Evolutionary conservation across 2,113 vertebrate species (phyloP).

Genomic region (Anhinga rufa): DNA sequence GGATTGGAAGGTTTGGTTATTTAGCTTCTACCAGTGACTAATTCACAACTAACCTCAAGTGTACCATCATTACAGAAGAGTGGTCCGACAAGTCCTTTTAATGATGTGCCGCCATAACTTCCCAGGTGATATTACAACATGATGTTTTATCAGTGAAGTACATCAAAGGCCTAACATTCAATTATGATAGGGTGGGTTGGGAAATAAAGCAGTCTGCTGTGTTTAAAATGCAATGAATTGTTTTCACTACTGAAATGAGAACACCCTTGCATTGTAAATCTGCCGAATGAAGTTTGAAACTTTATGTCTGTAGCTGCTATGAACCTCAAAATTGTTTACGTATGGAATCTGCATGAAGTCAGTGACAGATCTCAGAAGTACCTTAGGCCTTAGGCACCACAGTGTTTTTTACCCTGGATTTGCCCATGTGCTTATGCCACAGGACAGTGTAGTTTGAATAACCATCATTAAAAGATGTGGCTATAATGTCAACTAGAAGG

Average conservation of each 20-base stretch:
- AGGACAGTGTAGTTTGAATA: not conserved
- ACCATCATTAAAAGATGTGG: not conserved
- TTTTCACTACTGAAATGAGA: not conserved
- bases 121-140: not conserved
- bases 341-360: not conserved
- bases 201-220: not conserved
- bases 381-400: not conserved
- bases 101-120: not conserved
- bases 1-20: not conserved
- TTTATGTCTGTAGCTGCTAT: not conserved
- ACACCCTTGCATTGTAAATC: not conserved
- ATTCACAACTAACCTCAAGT: slow-evolving; percentile 2
- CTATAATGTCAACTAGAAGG: rapidly evolving
- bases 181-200: not conserved
- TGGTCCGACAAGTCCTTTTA: not conserved
- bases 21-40: slow-evolving; percentile 13
- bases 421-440: not conserved
- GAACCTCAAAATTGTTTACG: not conserved
- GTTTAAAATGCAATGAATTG: not conserved
- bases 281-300: not conserved
- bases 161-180: not conserved
- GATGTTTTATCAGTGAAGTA: not conserved
- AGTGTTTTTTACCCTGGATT: not conserved
- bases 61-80: not conserved
- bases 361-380: not conserved